These are phyloP conservation scores for Cydia fagiglandana DNA, from an alignment of 1,140 invertebrate genomes.

Conservation along the genomic window DNA sequence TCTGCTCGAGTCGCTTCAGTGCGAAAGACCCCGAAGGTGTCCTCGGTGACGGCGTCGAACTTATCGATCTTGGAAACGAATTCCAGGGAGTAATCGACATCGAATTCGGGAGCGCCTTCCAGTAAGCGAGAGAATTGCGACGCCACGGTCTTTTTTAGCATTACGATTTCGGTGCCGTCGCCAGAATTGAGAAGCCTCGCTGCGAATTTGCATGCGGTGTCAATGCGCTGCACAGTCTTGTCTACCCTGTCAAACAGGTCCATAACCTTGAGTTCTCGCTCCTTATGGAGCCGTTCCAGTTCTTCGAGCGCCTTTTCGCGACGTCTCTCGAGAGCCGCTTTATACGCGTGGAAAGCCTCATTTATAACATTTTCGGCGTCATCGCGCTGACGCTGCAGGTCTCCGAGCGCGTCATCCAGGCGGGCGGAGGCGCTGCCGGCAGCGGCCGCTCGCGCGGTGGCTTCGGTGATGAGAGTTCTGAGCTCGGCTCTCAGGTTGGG, in stretches of 20 bases:
- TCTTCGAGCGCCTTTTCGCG: slow-evolving; percentile 87
- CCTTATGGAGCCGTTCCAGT: slow-evolving; percentile 89
- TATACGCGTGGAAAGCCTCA: slow-evolving; percentile 91
- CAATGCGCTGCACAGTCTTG: slow-evolving; percentile 89
- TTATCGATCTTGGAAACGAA: slow-evolving; percentile 90
- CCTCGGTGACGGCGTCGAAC: slow-evolving; percentile 86
- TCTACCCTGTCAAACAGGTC: slow-evolving; percentile 90
- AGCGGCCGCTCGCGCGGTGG: slow-evolving; percentile 85
- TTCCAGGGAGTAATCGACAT: slow-evolving; percentile 87
- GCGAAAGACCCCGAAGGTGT: slow-evolving; percentile 86
- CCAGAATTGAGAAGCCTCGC: slow-evolving; percentile 88
- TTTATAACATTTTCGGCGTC: slow-evolving; percentile 91
- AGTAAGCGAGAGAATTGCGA: slow-evolving; percentile 88
- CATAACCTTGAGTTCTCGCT: slow-evolving; percentile 93
- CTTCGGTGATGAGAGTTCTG: slow-evolving; percentile 84
- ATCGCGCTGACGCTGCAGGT: slow-evolving; percentile 91
- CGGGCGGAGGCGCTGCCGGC: slow-evolving; percentile 87
- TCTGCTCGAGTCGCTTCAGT: slow-evolving; percentile 82
- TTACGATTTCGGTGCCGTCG: slow-evolving; percentile 89
- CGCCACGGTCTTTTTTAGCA: slow-evolving; percentile 87
- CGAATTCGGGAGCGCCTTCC: slow-evolving; percentile 88
- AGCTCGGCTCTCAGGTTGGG: slow-evolving; percentile 87
- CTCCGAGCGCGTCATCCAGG: slow-evolving; percentile 88
- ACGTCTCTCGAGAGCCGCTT: slow-evolving; percentile 88
- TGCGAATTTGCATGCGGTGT: slow-evolving; percentile 91